Conservation (phyloP, 1,140 invertebrate genomes). For the Phocides pigmalion region DNA sequence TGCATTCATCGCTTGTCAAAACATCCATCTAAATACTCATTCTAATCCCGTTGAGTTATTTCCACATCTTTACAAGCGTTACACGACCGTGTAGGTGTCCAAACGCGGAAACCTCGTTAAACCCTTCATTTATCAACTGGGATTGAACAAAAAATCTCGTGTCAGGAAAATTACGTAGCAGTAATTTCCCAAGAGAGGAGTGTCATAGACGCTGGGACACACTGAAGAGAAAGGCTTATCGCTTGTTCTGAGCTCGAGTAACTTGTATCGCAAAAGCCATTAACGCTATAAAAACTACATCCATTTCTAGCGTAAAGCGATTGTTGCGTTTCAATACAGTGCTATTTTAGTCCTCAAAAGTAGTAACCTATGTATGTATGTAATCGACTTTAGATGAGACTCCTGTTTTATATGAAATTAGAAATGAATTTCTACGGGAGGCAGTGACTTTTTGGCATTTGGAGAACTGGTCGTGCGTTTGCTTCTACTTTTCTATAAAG, state of each 20-base stretch:
- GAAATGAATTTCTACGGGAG: no score
- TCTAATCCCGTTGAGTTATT: background rate
- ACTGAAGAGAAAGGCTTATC: background rate
- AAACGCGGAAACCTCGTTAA: constrained; percentile 21
- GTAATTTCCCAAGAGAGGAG: constrained; percentile 25
- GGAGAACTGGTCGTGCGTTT: no score
- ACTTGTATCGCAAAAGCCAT: no score
- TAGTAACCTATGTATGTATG: no score
- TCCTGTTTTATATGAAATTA: no score
- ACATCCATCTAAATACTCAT: background rate
- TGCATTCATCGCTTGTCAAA: background rate
- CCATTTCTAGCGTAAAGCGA: no score
- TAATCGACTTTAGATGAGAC: no score
- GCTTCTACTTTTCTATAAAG: no score
- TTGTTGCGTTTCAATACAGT: no score
- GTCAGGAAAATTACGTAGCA: constrained; percentile 25
- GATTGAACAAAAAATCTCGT: constrained; percentile 30
- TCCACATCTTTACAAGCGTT: background rate
- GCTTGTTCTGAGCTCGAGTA: background rate
- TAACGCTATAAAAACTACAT: no score
- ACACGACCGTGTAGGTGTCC: background rate
- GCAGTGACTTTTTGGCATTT: no score
- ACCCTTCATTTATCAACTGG: constrained; percentile 30
- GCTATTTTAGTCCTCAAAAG: no score
- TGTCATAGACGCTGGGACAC: constrained; percentile 22